These are phyloP conservation scores for Cynaeus angustus DNA, from an alignment of 2,888 invertebrate genomes.

Conservation along the genomic window DNA sequence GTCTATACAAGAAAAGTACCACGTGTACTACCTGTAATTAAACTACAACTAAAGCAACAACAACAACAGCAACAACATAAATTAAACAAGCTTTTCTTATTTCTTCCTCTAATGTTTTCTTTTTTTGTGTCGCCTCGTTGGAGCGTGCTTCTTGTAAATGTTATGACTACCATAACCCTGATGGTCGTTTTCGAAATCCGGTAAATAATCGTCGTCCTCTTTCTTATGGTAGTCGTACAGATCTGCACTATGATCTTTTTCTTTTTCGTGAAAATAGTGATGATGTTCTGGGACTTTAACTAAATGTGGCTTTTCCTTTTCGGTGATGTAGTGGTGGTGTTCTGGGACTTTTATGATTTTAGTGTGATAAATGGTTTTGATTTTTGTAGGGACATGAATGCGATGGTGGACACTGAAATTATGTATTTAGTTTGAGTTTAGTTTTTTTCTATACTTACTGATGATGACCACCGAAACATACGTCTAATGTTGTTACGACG, in stretches of 20 bases:
- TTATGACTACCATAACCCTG: slow-evolving; percentile 15
- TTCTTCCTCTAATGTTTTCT: slow-evolving; percentile 10
- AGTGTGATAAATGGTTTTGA: slow-evolving; percentile 68
- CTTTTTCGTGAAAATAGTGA: slow-evolving; percentile 49
- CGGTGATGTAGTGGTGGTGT: slow-evolving; percentile 68
- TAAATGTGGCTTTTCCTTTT: slow-evolving; percentile 64
- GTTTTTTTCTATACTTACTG: slow-evolving; percentile 23
- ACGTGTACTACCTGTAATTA: neutral
- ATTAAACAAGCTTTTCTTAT: slow-evolving; percentile 6
- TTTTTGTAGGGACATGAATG: slow-evolving; percentile 68
- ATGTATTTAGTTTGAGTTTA: neutral
- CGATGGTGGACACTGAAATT: slow-evolving; percentile 65
- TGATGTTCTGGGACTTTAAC: slow-evolving; percentile 55
- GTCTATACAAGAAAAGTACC: slow-evolving; percentile 12
- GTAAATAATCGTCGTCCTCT: slow-evolving; percentile 2
- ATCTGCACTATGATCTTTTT: slow-evolving; percentile 37
- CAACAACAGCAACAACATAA: slow-evolving; percentile 15
- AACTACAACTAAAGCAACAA: slow-evolving; percentile 1
- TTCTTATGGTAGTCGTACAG: slow-evolving; percentile 23
- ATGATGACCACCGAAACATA: slow-evolving; percentile 13
- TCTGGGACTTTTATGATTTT: slow-evolving; percentile 69
- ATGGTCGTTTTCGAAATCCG: slow-evolving; percentile 25
- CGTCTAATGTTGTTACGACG: slow-evolving; percentile 8
- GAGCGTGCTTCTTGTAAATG: slow-evolving; percentile 42
- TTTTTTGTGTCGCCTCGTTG: slow-evolving; percentile 23